Percentiles rank a stretch among this genome's conserved stretches.
Evolutionary conservation across 2,113 vertebrate genomes (phyloP).

Genomic region (Orycteropus afer): DNA sequence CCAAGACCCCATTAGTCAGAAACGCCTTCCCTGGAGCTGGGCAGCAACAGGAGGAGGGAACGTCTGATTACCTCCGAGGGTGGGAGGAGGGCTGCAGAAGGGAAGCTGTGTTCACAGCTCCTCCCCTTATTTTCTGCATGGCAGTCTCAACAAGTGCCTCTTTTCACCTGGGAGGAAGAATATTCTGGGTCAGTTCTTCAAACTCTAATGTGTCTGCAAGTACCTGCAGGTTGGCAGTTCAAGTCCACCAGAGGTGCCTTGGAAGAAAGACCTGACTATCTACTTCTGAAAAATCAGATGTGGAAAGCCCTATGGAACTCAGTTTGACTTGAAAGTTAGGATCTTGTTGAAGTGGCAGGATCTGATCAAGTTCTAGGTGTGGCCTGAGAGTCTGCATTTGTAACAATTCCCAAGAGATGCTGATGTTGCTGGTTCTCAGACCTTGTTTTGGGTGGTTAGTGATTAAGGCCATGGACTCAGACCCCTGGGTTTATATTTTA

Average conservation of each 20-base stretch:
- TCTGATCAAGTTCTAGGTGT: background rate
- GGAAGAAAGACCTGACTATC: background rate
- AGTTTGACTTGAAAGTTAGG: too few species aligned
- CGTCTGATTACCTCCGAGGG: background rate
- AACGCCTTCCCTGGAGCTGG: background rate
- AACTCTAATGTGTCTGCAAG: background rate
- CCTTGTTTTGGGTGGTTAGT: background rate
- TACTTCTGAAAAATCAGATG: background rate
- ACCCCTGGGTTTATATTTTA: background rate
- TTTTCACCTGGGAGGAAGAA: background rate
- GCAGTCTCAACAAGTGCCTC: background rate
- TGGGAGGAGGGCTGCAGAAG: rapidly evolving
- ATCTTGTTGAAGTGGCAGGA: background rate
- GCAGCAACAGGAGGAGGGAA: background rate
- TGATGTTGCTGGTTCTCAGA: background rate
- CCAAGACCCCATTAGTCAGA: background rate
- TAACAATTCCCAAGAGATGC: background rate
- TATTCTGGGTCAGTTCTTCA: background rate
- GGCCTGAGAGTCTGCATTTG: background rate
- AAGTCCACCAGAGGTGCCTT: background rate
- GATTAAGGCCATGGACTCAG: background rate
- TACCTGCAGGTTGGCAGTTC: background rate
- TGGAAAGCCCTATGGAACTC: background rate
- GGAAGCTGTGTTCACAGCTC: background rate
- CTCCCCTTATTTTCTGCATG: background rate